Percentiles rank a stretch among this genome's conserved stretches.
Evolutionary conservation across 2,888 invertebrate genomes (phyloP).

Genomic region (Drosophila anceps): DNA sequence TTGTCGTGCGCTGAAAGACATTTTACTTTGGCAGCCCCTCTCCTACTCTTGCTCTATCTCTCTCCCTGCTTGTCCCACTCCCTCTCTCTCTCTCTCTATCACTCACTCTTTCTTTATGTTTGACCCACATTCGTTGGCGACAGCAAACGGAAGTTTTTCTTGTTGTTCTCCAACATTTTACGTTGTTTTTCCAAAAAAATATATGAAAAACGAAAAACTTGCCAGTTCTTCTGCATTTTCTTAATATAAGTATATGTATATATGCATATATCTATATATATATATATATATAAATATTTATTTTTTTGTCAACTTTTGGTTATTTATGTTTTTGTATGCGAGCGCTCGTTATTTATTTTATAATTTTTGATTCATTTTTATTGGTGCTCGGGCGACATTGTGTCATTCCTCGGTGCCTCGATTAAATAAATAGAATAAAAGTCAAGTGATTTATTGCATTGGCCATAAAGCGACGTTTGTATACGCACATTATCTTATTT

Average conservation of each 20-base stretch:
- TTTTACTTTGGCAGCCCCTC: slow-evolving; percentile 70
- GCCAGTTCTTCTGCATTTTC: slow-evolving; percentile 38
- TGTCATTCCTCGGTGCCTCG: slow-evolving; percentile 67
- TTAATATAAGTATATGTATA: neutral
- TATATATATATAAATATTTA: neutral
- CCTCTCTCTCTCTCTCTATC: neutral
- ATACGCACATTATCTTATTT: slow-evolving; percentile 41
- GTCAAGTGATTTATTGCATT: slow-evolving; percentile 66
- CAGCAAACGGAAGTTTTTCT: slow-evolving; percentile 75
- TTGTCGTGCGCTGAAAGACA: slow-evolving; percentile 52
- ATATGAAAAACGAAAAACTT: slow-evolving; percentile 51
- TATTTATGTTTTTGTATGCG: slow-evolving; percentile 59
- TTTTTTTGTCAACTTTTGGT: slow-evolving; percentile 25
- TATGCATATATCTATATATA: slow-evolving; percentile 3
- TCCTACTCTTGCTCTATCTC: neutral
- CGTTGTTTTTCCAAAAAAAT: slow-evolving; percentile 52
- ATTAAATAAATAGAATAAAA: slow-evolving; percentile 55
- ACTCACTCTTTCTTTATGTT: slow-evolving; percentile 9
- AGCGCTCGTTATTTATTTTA: slow-evolving; percentile 73
- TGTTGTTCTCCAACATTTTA: slow-evolving; percentile 50
- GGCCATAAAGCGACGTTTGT: slow-evolving; percentile 30
- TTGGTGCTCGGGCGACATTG: slow-evolving; percentile 68
- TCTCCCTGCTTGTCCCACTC: too few species aligned
- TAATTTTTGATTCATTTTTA: slow-evolving; percentile 82
- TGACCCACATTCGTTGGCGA: slow-evolving; percentile 61